These are phyloP conservation scores for Listronotus bonariensis DNA, from an alignment of 1,140 invertebrate species.

Conservation along the genomic window DNA sequence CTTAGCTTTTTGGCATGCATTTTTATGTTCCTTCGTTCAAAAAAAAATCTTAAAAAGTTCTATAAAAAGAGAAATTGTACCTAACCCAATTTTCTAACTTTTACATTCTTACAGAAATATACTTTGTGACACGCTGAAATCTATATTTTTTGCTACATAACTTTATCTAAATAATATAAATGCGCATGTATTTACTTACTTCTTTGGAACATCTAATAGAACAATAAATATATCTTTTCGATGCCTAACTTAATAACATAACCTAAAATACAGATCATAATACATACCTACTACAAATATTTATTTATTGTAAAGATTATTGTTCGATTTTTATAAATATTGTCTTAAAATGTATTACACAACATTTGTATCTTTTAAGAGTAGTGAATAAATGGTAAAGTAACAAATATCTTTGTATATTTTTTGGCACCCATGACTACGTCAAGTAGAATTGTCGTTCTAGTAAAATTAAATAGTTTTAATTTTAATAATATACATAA, in stretches of 20 bases:
- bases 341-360: conserved; percentile 23
- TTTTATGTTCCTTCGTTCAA: no score
- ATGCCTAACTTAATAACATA: background rate
- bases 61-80: no score
- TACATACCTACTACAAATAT: conserved; percentile 10
- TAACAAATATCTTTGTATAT: conserved; percentile 3
- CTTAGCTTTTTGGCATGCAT: no score
- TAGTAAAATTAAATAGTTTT: no score
- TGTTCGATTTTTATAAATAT: conserved; percentile 29
- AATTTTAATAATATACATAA: no score
- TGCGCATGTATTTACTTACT: no score
- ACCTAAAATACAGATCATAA: conserved; percentile 4
- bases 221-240: background rate
- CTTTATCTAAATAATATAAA: no score
- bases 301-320: conserved; percentile 27
- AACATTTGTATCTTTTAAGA: conserved; percentile 7
- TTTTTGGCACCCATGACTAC: conserved; percentile 26
- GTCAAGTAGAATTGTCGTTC: background rate
- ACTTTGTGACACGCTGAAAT: no score
- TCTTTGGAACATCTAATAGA: background rate
- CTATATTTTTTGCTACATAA: no score
- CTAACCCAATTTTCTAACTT: no score
- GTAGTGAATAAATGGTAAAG: conserved; percentile 4
- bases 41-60: no score
- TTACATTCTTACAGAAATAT: no score